Percentiles rank a stretch among this genome's conserved stretches.
Evolutionary conservation across 30 jellyfish, hydroid and myxozoan genomes (phyloP).

Genomic region (Aurelia sp.): DNA sequence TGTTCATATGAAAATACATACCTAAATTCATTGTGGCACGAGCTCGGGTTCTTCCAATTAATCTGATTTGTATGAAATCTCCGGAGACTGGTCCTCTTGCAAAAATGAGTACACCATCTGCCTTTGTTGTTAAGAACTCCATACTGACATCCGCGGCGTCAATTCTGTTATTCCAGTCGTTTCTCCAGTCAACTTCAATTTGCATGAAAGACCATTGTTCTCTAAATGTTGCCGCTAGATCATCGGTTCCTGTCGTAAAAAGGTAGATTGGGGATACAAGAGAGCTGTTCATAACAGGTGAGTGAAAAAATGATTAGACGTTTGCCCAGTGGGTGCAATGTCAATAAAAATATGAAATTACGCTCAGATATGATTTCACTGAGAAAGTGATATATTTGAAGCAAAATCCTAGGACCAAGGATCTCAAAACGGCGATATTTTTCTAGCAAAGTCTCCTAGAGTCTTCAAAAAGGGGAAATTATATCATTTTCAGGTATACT

Average conservation of each 20-base stretch:
- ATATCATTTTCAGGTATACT: too few species aligned
- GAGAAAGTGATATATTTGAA: too few species aligned
- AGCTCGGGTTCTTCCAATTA: conserved; percentile 83
- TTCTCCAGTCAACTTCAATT: conserved; percentile 80
- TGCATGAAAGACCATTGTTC: conserved; percentile 88
- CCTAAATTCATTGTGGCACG: conserved; percentile 94
- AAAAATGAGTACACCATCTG: conserved; percentile 76
- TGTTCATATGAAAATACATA: not conserved
- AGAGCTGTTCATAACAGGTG: too few species aligned
- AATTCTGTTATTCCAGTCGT: conserved; percentile 77
- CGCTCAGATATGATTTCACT: too few species aligned
- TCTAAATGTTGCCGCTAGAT: conserved; percentile 92
- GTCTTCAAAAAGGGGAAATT: too few species aligned
- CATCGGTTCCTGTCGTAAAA: conserved; percentile 53
- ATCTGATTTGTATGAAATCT: conserved; percentile 76
- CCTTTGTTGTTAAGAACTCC: conserved; percentile 88
- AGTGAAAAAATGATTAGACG: too few species aligned
- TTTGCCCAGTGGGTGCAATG: too few species aligned
- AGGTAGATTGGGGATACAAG: not conserved
- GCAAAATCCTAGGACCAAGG: too few species aligned
- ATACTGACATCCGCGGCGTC: conserved; percentile 87
- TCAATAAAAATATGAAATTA: too few species aligned
- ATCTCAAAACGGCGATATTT: too few species aligned
- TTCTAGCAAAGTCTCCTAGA: too few species aligned
- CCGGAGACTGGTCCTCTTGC: conserved; percentile 97